Conservation (phyloP, 1,140 invertebrate genomes). For the Neotoxoptera formosana region DNA sequence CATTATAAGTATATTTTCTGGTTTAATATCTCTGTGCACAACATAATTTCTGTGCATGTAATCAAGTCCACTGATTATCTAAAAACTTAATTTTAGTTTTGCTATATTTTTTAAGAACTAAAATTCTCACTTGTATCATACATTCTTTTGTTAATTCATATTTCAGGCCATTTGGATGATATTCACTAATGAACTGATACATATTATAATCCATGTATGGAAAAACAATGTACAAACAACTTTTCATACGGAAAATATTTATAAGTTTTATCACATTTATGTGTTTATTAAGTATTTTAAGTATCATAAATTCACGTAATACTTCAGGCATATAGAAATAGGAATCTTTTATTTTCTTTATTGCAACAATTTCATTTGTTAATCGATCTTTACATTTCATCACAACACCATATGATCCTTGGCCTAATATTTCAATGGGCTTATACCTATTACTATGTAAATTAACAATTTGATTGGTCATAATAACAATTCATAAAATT, state of each 20-base stretch:
- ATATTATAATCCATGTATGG: constrained; percentile 37
- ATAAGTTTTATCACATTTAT: constrained; percentile 11
- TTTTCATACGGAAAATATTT: constrained; percentile 9
- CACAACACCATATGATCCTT: constrained; percentile 23
- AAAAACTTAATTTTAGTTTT: not conserved
- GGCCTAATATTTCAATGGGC: constrained; percentile 13
- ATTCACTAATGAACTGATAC: not conserved
- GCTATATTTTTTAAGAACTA: not conserved
- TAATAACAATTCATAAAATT: not conserved
- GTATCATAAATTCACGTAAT: constrained; percentile 34
- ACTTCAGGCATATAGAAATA: constrained; percentile 1
- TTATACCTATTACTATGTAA: not conserved
- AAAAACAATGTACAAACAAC: constrained; percentile 23
- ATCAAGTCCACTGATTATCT: constrained; percentile 22
- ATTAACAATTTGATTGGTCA: not conserved
- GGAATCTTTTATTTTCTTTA: constrained; percentile 32
- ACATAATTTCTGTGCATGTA: constrained; percentile 34
- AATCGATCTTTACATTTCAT: constrained; percentile 33
- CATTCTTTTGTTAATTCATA: constrained; percentile 40
- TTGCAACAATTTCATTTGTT: constrained; percentile 37
- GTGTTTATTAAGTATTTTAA: constrained; percentile 24
- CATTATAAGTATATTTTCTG: constrained; percentile 9
- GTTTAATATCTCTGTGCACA: constrained; percentile 45
- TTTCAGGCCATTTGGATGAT: constrained; percentile 15
- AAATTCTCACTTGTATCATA: constrained; percentile 38